Conservation (phyloP, 2,113 vertebrate genomes). For the Manacus vitellinus region DNA sequence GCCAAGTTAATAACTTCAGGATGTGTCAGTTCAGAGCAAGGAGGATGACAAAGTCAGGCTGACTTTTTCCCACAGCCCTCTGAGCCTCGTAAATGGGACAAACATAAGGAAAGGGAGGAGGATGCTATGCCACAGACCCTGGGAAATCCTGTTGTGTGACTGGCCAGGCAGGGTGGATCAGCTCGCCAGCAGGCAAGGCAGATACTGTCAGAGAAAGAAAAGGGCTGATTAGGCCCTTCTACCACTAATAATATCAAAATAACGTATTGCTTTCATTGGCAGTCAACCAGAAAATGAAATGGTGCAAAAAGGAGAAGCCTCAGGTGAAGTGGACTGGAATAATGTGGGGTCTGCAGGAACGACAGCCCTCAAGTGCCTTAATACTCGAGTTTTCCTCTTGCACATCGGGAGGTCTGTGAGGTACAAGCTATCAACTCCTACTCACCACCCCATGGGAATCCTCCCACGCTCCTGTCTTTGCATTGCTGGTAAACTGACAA, state of each 20-base stretch:
- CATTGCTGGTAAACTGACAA: neutral
- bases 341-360: neutral
- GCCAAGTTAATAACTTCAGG: neutral
- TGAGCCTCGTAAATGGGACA: neutral
- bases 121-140: neutral
- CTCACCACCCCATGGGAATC: neutral
- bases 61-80: neutral
- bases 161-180: neutral
- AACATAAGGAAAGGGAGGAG: neutral
- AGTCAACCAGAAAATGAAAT: constrained; percentile 10
- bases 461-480: neutral
- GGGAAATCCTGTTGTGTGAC: neutral
- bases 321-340: constrained; percentile 21
- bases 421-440: neutral
- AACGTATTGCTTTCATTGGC: constrained; percentile 13
- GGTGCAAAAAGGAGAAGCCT: neutral
- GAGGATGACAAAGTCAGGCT: neutral
- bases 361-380: neutral
- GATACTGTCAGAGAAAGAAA: constrained; percentile 19
- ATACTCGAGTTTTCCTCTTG: neutral
- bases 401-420: neutral
- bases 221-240: constrained; percentile 33
- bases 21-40: constrained; percentile 7
- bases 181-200: neutral
- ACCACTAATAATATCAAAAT: constrained; percentile 35